Evolutionary conservation across 2,797 vertebrate species (phyloP), one percentile per base, ranked within the genome.

Genomic region (Oophaga sylvatica): DNA sequence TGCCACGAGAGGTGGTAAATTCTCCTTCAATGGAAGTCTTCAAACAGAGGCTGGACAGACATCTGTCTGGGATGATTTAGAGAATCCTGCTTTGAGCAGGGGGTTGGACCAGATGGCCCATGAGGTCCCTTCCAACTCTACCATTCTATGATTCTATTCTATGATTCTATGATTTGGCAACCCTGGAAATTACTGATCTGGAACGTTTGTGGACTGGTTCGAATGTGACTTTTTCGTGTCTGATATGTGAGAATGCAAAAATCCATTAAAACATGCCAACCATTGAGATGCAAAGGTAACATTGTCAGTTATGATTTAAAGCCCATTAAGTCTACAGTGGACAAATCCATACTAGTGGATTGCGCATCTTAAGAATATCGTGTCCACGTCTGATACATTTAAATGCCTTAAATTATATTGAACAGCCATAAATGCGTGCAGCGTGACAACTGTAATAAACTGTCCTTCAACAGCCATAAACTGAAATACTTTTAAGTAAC

Each of bases 361-460:
- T 62, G 19, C 10, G 29, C 6, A 59, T 75, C 76, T 29, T 29
- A 0, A 79, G 16, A 31, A 48, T 26, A 59, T 31, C 1, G n/a
- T 60, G 29, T 60, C 57, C 10, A 29, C 9, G 1, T 7, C 78
- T 62, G 12, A 76, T 76, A 35, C 78, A 31, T 60, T 35, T 19
- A 35, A 62, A 80, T 80, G 29, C 17, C 26, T 80, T 80, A 11
- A 80, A 80, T 59, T 80, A 80, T 26, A 80, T 26, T 60, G 12
- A 59, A 59, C 29, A 71, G 81, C 3, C 19, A 41, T 5, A 59
- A 71, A 59, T 35, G 17, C 60, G 56, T 57, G 41, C 53, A 60
- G 31, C 3, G 17, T 53, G 63, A 70, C 20, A 56, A 29, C 17
- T 73, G n/a, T 63, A 80, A 60, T 31, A 60, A 41, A 20, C 78